Conservation (phyloP, 2,113 vertebrate genomes). For the Apteryx mantelli region DNA sequence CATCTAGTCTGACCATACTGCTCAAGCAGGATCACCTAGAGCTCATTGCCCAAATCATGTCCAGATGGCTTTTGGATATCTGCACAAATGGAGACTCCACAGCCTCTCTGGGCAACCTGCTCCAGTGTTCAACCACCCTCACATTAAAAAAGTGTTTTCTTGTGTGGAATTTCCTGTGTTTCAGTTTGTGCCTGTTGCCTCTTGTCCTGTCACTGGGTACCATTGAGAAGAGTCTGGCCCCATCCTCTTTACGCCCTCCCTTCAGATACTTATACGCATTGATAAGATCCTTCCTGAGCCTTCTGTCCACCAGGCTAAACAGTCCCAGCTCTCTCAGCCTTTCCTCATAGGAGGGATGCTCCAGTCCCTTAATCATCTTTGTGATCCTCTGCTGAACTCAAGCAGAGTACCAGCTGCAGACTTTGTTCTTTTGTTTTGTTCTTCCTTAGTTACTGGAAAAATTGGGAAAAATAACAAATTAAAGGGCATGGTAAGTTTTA, state of each 20-base stretch:
- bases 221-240: neutral
- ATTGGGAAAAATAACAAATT: conserved; percentile 6
- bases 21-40: neutral
- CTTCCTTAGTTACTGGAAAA: neutral
- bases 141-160: neutral
- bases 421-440: neutral
- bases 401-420: neutral
- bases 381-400: neutral
- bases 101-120: neutral
- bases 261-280: no score
- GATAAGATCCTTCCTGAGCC: neutral
- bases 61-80: neutral
- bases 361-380: neutral
- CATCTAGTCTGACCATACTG: neutral
- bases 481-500: neutral
- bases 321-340: neutral
- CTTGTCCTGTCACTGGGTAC: neutral
- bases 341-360: neutral
- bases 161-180: no score
- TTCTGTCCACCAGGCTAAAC: no score
- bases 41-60: neutral
- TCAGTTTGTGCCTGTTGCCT: no score
- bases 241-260: neutral
- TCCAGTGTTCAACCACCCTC: neutral
- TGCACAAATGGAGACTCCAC: neutral